A percentile compares a stretch with the other conserved stretches of the same genome.
phyloP scores from a whole-genome alignment of 2,113 vertebrate species.

The Labeo rohita region DNA sequence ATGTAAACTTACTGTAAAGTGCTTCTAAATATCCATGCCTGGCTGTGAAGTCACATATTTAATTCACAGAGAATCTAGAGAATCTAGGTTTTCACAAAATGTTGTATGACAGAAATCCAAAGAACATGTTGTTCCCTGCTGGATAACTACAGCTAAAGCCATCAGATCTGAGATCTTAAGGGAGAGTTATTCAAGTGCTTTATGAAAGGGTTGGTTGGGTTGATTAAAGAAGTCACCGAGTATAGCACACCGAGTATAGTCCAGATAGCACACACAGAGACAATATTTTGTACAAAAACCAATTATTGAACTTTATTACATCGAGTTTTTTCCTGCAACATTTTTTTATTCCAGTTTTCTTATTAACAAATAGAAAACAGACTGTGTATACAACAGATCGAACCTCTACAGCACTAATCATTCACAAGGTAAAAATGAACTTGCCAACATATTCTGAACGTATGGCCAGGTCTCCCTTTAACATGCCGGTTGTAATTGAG shows the following conservation, averaged over 20 bases:
- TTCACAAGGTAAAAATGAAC: slow-evolving; percentile 92
- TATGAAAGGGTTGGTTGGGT: background rate
- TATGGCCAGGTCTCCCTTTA: slow-evolving; percentile 43
- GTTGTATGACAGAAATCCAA: background rate
- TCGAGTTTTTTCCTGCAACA: slow-evolving; percentile 77
- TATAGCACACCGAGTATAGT: background rate
- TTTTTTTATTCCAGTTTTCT: slow-evolving; percentile 72
- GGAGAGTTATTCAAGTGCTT: background rate
- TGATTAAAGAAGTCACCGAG: no score
- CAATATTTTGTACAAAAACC: slow-evolving; percentile 75
- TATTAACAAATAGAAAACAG: slow-evolving; percentile 98
- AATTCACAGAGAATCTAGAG: no score
- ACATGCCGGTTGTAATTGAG: slow-evolving; percentile 28
- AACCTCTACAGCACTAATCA: slow-evolving; percentile 90
- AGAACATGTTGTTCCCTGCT: background rate
- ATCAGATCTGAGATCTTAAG: background rate
- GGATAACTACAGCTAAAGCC: background rate
- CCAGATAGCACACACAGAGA: background rate
- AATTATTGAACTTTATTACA: slow-evolving; percentile 98
- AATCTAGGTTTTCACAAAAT: no score
- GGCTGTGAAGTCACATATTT: no score
- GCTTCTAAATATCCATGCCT: no score
- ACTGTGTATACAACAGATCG: slow-evolving; percentile 90
- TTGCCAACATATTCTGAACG: slow-evolving; percentile 37
- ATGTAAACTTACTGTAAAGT: no score